Percentiles rank a stretch among this genome's conserved stretches.
Conservation (phyloP, 2,797 vertebrate species). For the Rhynchonycteris naso region DNA sequence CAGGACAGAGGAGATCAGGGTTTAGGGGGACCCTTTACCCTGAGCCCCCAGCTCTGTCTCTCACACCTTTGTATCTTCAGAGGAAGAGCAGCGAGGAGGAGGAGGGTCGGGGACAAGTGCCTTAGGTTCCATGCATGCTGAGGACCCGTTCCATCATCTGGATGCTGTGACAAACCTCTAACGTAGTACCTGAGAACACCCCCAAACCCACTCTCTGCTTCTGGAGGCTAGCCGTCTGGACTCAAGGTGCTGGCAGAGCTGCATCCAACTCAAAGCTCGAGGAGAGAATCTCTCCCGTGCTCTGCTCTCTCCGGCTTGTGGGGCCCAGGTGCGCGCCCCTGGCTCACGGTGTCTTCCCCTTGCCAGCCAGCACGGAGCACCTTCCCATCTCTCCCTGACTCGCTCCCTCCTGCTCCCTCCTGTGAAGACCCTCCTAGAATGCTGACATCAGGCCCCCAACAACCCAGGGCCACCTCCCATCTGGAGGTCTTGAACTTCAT, state of each 20-base stretch:
- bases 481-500: accelerated
- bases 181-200: accelerated
- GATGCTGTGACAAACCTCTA: neutral
- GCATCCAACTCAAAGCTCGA: accelerated
- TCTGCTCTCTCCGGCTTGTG: too few relatives aligned
- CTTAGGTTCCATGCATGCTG: accelerated
- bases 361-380: accelerated
- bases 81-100: neutral
- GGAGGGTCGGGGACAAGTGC: accelerated
- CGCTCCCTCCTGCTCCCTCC: too few relatives aligned
- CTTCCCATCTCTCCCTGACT: too few relatives aligned
- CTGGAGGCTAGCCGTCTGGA: too few relatives aligned
- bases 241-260: neutral
- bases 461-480: accelerated
- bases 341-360: accelerated
- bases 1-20: accelerated
- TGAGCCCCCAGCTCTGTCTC: neutral
- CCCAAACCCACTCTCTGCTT: neutral
- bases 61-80: accelerated
- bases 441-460: accelerated
- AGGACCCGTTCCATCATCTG: too few relatives aligned
- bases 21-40: neutral
- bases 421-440: accelerated
- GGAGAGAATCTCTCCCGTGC: too few relatives aligned
- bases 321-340: accelerated